phyloP scores from a whole-genome alignment of 2,113 vertebrate species.

The Hippopotamus amphibius region DNA sequence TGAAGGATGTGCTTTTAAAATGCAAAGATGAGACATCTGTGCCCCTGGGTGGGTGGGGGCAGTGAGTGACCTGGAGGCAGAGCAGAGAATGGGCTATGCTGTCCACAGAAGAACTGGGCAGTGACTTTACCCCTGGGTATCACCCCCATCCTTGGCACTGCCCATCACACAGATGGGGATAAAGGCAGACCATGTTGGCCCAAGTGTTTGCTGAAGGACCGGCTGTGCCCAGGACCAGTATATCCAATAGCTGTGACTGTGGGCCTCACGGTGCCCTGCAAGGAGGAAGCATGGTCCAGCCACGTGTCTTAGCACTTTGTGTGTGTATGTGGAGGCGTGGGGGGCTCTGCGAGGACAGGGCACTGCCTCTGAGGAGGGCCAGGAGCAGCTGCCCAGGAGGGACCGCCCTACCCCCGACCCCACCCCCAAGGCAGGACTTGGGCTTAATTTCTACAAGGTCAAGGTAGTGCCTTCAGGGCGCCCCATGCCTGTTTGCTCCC shows the following conservation, averaged over 20 bases:
- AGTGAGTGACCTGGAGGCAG: not conserved
- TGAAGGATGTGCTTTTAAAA: not conserved
- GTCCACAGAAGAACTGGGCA: not conserved
- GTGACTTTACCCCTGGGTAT: not conserved
- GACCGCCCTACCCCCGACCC: accelerated
- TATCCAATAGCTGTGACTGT: not conserved
- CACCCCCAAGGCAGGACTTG: not conserved
- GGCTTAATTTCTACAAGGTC: not conserved
- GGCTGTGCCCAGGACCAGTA: not conserved
- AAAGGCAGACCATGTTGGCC: accelerated
- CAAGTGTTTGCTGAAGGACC: not conserved
- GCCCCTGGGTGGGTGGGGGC: too few relatives aligned
- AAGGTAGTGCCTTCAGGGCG: not conserved
- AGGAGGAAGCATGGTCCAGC: accelerated
- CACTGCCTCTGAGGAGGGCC: not conserved
- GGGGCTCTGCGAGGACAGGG: not conserved
- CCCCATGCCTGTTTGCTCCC: not conserved
- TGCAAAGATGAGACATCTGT: not conserved
- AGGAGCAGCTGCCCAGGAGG: not conserved
- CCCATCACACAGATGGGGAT: not conserved
- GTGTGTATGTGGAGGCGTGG: not conserved
- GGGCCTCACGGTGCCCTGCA: not conserved
- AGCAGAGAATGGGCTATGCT: not conserved
- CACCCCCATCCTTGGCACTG: not conserved
- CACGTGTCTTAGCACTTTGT: not conserved